Percentiles rank a stretch among this genome's conserved stretches.
These are phyloP conservation scores for Axea sp. DNA, from an alignment of 2,888 invertebrate genomes.

Conservation along the genomic window DNA sequence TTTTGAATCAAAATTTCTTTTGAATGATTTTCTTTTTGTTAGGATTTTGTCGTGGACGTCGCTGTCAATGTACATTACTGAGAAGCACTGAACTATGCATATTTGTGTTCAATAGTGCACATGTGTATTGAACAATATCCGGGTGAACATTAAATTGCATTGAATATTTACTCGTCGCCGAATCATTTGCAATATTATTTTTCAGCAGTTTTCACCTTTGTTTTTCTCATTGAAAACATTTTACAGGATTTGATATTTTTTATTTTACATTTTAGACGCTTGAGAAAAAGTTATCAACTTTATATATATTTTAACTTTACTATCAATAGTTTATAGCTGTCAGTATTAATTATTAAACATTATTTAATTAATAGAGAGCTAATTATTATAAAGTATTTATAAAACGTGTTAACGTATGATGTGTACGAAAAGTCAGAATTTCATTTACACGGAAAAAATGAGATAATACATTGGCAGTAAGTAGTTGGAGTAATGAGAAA, in stretches of 20 bases:
- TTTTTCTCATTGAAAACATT: too few species aligned
- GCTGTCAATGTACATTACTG: constrained; percentile 55
- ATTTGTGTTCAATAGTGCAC: constrained; percentile 22
- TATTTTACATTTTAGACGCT: too few species aligned
- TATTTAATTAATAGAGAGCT: too few species aligned
- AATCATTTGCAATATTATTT: constrained; percentile 18
- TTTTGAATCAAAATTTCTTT: too few species aligned
- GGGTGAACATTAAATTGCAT: background rate
- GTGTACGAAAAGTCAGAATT: background rate
- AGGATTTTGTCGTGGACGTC: constrained; percentile 35
- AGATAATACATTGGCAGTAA: background rate
- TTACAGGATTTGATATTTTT: too few species aligned
- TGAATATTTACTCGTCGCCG: background rate
- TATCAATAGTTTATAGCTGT: too few species aligned
- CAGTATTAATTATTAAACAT: too few species aligned
- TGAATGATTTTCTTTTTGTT: constrained; percentile 40
- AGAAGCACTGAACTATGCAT: constrained; percentile 43
- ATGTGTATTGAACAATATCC: constrained; percentile 34
- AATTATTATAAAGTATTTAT: too few species aligned
- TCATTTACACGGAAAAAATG: background rate
- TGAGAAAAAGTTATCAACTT: too few species aligned
- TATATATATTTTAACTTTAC: too few species aligned
- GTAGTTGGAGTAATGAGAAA: constrained; percentile 1
- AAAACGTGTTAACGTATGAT: background rate
- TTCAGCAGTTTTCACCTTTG: constrained; percentile 1